Evolutionary conservation across 2,888 invertebrate species (phyloP), one percentile per base, ranked within the genome.

Genomic region (Zygogramma bicolorata): DNA sequence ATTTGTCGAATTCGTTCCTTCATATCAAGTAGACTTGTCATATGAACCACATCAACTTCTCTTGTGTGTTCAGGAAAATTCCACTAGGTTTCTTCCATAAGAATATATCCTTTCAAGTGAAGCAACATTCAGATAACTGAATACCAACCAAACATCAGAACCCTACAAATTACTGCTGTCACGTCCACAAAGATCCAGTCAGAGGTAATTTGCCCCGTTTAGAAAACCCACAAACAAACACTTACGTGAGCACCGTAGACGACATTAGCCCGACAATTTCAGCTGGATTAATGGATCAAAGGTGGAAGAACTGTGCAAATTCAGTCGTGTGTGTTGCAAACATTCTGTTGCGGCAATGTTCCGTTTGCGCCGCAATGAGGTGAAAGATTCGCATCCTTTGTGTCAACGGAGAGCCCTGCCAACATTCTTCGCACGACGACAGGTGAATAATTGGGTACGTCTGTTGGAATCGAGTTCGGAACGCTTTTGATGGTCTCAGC

Each of bases 221-320:
- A n/a, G 57, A 82, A 83, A 8, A 42, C 34, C 77, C 77, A 81
- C 42, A 42, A 3, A 42, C 42, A 42, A 5, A 34, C 34, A 34
- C 34, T 15, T 42, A 5, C 3, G 3, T 15, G 18, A 5, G 18
- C 15, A 15, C 13, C 34, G 34, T 42, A 42, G 42, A 6, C 15
- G 15, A 42, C 42, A 42, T 42, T 42, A 42, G 8, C 18, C 42
- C 1, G 15, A 18, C 42, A 42, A 42, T 42, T 18, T 15, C 6
- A 7, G 42, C 18, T 18, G 18, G 42, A 42, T 42, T 42, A 42
- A 42, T 42, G 42, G 42, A 42, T 42, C 42, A 42, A 42, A 42
- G 42, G 15, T 42, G 18, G 42, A 42, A 15, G 42, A 42, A 42
- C 42, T 42, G 18, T 15, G 42, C 6, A 18, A 42, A 42, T 42